Base-by-base conservation (phyloP, 2,888 invertebrate genomes). In the Coelopa pilipes region DNA sequence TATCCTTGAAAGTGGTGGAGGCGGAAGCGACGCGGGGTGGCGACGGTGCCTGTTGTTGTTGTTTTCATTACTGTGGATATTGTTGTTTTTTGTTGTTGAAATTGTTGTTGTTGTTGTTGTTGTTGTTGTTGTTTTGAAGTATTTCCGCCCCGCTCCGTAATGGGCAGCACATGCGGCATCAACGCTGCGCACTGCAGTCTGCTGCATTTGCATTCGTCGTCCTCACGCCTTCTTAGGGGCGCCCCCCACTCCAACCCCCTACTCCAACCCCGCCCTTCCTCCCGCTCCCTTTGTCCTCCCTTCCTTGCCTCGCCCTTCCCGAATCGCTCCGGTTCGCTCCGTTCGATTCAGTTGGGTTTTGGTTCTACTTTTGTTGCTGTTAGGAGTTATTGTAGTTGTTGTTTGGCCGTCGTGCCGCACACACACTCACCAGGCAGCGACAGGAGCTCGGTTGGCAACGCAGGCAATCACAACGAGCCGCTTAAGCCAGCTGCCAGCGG, bases 381-480 rank as follows among this genome's bases (percentile, higher is more conserved):
- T 62, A 12, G 21, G 0, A 9, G 10, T 24, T 21, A 34, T 62
- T 62, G 19, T 12, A 62, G 21, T 62, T 62, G 19, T 19, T 34
- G 34, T 21, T 13, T 21, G 60, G 15, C 10, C 34, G 34, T 24
- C 34, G 15, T 62, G 60, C 21, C 60, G 34, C 60, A 62, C 45
- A 19, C 0, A 7, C 60, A 62, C 0, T 10, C 34, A 34, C 34
- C 2, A 11, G 24, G 24, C 24, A 24, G 15, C 24, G 60, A 24
- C 60, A 62, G 60, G 60, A 62, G 13, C n/a, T 60, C 21, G 7
- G 60, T 19, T 62, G 60, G 60, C 60, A 62, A 62, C 60, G 60
- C 60, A 62, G 60, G 60, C 60, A 62, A 62, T 62, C 60, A 62
- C 21, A 62, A 62, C 60, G 60, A 62, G 24, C 21, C 24, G 60